A percentile compares a stretch with the other conserved stretches of the same genome.
These are phyloP conservation scores for Zootoca vivipara DNA, from an alignment of 2,113 vertebrate genomes.

Conservation along the genomic window DNA sequence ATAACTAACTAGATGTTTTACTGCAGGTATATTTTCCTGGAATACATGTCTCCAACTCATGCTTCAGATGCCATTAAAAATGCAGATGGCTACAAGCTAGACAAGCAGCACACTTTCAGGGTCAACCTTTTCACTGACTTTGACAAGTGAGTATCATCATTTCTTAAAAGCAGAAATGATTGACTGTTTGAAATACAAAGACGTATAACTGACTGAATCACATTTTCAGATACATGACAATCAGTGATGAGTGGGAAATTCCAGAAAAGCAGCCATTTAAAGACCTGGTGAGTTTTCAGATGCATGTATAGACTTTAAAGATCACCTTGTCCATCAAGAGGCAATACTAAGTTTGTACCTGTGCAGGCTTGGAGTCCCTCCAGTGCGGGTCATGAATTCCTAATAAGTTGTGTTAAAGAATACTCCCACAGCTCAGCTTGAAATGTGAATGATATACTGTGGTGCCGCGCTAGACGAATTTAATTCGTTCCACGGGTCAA, in stretches of 20 bases:
- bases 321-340: not conserved
- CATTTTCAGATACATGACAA: constrained; percentile 90
- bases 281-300: constrained; percentile 86
- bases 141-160: constrained; percentile 86
- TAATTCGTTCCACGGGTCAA: no score
- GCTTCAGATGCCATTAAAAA: constrained; percentile 94
- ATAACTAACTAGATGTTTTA: fast-evolving
- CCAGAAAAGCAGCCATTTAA: constrained; percentile 98
- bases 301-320: not conserved
- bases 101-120: constrained; percentile 97
- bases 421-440: not conserved
- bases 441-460: not conserved
- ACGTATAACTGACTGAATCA: not conserved
- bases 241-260: constrained; percentile 96
- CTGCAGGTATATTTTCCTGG: constrained; percentile 94
- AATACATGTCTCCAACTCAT: constrained; percentile 90
- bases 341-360: no score
- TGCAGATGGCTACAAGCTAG: constrained; percentile 96
- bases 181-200: not conserved
- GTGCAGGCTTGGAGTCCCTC: not conserved
- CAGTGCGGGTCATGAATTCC: not conserved
- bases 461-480: no score
- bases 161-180: not conserved
- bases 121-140: constrained; percentile 99
- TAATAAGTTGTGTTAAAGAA: not conserved